Evolutionary conservation across 1,140 invertebrate species (phyloP).

Genomic region (Tetramorium simillimum): DNA sequence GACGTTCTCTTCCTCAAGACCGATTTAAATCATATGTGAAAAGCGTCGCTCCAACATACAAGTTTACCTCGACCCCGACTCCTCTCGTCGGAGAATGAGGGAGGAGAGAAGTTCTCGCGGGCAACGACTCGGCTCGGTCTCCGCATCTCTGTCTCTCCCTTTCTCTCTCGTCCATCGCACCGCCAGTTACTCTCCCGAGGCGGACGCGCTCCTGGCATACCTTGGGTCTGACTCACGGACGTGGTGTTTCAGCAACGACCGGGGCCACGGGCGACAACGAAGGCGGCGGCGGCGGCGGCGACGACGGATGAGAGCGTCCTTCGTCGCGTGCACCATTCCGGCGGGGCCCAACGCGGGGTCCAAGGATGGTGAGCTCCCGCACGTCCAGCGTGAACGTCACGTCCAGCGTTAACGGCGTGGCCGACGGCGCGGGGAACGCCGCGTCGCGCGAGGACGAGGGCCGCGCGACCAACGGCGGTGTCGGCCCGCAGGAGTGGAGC

Average conservation of each 20-base stretch:
- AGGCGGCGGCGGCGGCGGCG: background rate
- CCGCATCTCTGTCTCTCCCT: background rate
- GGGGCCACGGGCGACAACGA: background rate
- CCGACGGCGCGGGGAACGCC: constrained; percentile 52
- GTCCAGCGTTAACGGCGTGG: constrained; percentile 53
- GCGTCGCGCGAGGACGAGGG: constrained; percentile 61
- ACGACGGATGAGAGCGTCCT: constrained; percentile 7
- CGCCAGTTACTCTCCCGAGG: constrained; percentile 20
- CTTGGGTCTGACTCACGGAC: constrained; percentile 51
- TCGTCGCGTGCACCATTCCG: background rate
- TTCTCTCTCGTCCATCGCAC: background rate
- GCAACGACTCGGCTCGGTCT: constrained; percentile 39
- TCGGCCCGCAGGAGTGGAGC: constrained; percentile 72
- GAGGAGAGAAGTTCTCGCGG: constrained; percentile 45
- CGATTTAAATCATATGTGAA: background rate
- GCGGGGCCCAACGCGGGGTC: background rate
- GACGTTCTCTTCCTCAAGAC: background rate
- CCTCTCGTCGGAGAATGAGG: constrained; percentile 9
- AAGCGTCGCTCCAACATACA: constrained; percentile 8
- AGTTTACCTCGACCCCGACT: constrained; percentile 53
- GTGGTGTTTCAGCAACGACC: constrained; percentile 34
- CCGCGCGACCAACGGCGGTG: constrained; percentile 18
- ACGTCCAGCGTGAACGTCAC: constrained; percentile 70
- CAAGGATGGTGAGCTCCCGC: constrained; percentile 83
- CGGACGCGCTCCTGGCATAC: constrained; percentile 53